Percentiles rank a stretch among this genome's conserved stretches.
These are phyloP conservation scores for Pluvianellus socialis DNA, from an alignment of 2,113 vertebrate genomes.

Conservation along the genomic window DNA sequence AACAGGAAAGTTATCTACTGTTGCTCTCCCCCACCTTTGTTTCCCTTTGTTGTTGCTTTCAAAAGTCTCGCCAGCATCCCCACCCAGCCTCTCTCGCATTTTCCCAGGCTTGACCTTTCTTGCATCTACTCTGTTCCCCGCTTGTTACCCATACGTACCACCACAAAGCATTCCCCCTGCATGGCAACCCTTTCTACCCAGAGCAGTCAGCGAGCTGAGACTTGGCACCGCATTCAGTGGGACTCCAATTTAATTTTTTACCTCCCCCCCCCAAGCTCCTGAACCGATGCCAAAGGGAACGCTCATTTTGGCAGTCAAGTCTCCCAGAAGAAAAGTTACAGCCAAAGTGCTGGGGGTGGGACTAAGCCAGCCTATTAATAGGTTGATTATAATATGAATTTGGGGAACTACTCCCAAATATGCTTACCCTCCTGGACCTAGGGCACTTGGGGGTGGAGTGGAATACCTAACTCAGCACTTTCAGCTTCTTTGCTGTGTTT, in stretches of 20 bases:
- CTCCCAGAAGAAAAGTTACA: conserved; percentile 44
- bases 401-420: conserved; percentile 40
- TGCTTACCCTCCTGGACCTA: conserved; percentile 29
- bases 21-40: not conserved
- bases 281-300: conserved; percentile 22
- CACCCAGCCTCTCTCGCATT: not conserved
- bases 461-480: conserved; percentile 49
- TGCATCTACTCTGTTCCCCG: not conserved
- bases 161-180: not conserved
- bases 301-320: not conserved
- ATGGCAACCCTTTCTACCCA: not conserved
- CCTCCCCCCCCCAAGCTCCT: not conserved
- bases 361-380: conserved; percentile 50
- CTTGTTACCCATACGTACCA: not conserved
- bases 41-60: not conserved
- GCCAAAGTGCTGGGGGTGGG: conserved; percentile 33
- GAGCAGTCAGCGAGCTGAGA: not conserved
- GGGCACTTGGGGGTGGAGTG: conserved; percentile 7
- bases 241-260: conserved; percentile 17
- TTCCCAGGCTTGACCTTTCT: not conserved
- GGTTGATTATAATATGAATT: conserved; percentile 45
- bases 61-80: not conserved
- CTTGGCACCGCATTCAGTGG: not conserved
- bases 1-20: not conserved
- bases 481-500: not conserved